These are phyloP conservation scores for Cordilura impudica DNA, from an alignment of 2,888 invertebrate species.

Conservation along the genomic window DNA sequence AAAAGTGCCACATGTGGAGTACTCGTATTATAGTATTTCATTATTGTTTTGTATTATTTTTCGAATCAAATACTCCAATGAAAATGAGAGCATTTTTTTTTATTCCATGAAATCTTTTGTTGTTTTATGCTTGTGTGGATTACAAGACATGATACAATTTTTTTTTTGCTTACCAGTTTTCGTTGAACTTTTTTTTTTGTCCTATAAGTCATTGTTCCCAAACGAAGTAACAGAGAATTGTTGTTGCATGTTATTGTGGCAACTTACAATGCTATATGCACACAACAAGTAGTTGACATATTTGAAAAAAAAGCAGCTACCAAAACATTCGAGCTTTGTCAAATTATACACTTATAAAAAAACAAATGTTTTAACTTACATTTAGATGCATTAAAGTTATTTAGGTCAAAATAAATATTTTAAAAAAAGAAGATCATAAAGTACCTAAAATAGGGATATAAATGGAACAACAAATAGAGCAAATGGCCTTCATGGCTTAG, in stretches of 20 bases:
- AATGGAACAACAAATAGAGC: no score
- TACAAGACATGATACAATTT: slow-evolving; percentile 36
- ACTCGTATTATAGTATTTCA: no score
- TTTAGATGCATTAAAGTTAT: no score
- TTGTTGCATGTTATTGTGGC: slow-evolving; percentile 50
- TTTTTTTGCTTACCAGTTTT: background rate
- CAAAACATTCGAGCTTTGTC: slow-evolving; percentile 15
- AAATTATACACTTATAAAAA: slow-evolving; percentile 18
- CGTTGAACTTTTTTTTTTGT: slow-evolving; percentile 6
- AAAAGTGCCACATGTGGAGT: slow-evolving; percentile 45
- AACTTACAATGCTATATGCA: slow-evolving; percentile 22
- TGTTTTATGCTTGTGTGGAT: background rate
- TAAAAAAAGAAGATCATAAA: no score
- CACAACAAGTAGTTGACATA: slow-evolving; percentile 46
- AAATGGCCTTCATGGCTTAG: no score
- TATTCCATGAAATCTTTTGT: slow-evolving; percentile 11
- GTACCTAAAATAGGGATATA: no score
- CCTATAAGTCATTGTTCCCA: slow-evolving; percentile 34
- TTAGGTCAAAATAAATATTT: no score
- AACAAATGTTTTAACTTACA: no score
- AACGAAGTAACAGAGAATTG: slow-evolving; percentile 10
- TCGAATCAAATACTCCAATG: background rate
- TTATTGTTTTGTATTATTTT: slow-evolving; percentile 24
- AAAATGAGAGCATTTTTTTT: slow-evolving; percentile 53
- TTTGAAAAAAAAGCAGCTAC: slow-evolving; percentile 21